Conservation (phyloP, 2,797 vertebrate species). For the Bovichtus diacanthus region DNA sequence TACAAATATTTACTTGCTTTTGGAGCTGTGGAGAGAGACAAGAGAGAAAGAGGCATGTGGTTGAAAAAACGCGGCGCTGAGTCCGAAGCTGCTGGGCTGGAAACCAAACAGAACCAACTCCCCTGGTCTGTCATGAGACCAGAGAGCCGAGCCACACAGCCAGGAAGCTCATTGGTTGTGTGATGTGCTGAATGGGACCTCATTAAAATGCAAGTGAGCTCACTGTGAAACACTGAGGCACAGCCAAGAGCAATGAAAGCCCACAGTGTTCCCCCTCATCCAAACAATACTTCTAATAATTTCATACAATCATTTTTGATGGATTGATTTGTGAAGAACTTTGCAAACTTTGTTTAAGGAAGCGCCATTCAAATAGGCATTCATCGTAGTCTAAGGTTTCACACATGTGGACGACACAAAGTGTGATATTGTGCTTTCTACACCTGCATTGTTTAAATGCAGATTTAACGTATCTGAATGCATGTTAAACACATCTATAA, state of each 20-base stretch:
- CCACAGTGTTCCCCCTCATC: slow-evolving; percentile 40
- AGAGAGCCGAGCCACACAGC: slow-evolving; percentile 41
- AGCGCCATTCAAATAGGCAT: not conserved
- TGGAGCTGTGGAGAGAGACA: slow-evolving; percentile 20
- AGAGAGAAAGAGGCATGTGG: slow-evolving; percentile 25
- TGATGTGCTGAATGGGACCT: slow-evolving; percentile 63
- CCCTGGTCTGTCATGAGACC: slow-evolving; percentile 28
- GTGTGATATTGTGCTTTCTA: not conserved
- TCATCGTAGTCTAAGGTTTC: not conserved
- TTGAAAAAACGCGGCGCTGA: slow-evolving; percentile 40
- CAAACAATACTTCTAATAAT: slow-evolving; percentile 11
- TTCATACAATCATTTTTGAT: slow-evolving; percentile 14
- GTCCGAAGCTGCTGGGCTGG: slow-evolving; percentile 50
- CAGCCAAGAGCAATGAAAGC: slow-evolving; percentile 52
- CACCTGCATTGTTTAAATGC: not conserved
- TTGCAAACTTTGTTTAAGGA: not conserved
- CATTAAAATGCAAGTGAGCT: slow-evolving; percentile 72
- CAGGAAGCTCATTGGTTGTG: slow-evolving; percentile 56
- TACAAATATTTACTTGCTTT: slow-evolving; percentile 62
- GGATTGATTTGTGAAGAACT: slow-evolving; percentile 6
- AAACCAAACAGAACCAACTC: slow-evolving; percentile 64
- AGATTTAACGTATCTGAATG: not conserved
- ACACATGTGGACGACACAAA: not conserved
- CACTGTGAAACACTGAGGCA: slow-evolving; percentile 52
- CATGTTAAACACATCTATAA: not conserved